Conservation (phyloP, 2,797 vertebrate species). For the Balearica regulorum region DNA sequence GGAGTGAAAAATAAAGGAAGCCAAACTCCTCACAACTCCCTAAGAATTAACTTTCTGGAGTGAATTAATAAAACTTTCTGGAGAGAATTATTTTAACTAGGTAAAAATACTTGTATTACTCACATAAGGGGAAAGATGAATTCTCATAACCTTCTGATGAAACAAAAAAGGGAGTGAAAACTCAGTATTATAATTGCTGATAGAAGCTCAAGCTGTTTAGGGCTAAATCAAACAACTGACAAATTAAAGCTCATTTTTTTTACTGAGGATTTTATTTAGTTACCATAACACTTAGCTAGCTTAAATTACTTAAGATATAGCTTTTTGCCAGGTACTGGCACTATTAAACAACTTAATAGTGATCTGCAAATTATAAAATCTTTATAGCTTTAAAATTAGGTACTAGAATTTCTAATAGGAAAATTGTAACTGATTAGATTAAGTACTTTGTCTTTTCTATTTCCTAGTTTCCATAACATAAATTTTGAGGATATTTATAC, state of each 20-base stretch:
- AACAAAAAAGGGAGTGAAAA: background rate
- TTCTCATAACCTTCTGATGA: background rate
- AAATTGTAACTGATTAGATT: background rate
- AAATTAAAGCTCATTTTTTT: background rate
- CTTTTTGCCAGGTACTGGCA: background rate
- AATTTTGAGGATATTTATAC: background rate
- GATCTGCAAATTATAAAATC: background rate
- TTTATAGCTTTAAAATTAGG: background rate
- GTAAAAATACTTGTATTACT: background rate
- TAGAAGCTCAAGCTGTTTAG: background rate
- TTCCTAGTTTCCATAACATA: background rate
- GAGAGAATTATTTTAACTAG: background rate
- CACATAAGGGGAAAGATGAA: background rate
- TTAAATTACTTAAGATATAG: background rate
- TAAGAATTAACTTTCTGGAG: background rate
- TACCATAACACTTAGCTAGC: background rate
- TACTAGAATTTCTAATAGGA: background rate
- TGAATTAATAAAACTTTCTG: background rate
- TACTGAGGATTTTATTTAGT: background rate
- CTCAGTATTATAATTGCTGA: background rate
- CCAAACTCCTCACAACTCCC: background rate
- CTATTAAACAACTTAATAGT: background rate
- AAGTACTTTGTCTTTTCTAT: background rate
- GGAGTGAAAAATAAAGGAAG: background rate
- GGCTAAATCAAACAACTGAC: background rate